A percentile compares a stretch with the other conserved stretches of the same genome.
phyloP scores from a whole-genome alignment of 2,888 invertebrate species.

The Xestia c-nigrum region DNA sequence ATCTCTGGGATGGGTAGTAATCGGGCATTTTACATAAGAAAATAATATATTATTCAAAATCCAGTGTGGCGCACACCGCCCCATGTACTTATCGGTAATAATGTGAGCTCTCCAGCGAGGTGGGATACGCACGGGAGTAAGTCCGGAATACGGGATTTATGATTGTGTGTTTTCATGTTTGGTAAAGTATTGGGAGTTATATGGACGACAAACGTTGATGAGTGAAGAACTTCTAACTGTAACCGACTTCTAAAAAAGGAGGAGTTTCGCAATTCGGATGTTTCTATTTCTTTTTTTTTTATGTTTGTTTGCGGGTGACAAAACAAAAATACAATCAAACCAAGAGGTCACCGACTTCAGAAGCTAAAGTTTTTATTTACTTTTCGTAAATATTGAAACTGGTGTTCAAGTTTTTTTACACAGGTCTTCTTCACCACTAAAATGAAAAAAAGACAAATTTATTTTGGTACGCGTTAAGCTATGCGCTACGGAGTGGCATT shows the following conservation, averaged over 20 bases:
- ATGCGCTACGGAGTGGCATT: not conserved
- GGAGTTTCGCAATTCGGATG: too few relatives aligned
- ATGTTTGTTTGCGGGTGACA: too few relatives aligned
- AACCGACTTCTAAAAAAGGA: too few relatives aligned
- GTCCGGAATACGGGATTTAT: constrained; percentile 54
- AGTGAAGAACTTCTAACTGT: too few relatives aligned
- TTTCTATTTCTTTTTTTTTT: too few relatives aligned
- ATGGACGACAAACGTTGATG: not conserved
- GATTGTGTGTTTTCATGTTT: constrained; percentile 28
- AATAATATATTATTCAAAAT: constrained; percentile 91
- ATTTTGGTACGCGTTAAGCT: not conserved
- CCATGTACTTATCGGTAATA: constrained; percentile 89
- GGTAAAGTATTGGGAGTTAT: not conserved
- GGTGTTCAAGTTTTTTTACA: not conserved
- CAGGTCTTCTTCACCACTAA: not conserved
- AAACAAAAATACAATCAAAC: too few relatives aligned
- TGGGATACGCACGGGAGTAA: constrained; percentile 54
- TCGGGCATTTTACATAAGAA: constrained; percentile 90
- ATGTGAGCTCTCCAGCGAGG: constrained; percentile 79
- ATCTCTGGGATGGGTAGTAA: constrained; percentile 88
- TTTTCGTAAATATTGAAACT: not conserved
- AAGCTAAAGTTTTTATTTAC: too few relatives aligned
- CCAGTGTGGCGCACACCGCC: constrained; percentile 85
- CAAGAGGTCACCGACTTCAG: too few relatives aligned
- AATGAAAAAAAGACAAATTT: not conserved